Evolutionary conservation across 2,888 invertebrate genomes (phyloP), one percentile per base, ranked within the genome.

Genomic region (Drosophila pseudotalamancana): DNA sequence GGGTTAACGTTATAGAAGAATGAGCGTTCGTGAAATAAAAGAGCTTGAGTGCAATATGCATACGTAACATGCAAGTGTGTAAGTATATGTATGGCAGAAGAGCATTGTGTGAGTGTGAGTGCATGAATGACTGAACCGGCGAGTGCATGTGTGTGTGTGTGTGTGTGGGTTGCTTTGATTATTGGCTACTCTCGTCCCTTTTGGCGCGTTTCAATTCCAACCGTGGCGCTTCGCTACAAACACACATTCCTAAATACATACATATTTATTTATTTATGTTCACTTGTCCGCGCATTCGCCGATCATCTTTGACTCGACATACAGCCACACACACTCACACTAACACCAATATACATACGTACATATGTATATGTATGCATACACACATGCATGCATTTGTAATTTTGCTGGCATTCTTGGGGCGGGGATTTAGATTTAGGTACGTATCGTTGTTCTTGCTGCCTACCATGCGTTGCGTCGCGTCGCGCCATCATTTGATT

Each of bases 381-480:
- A 37, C 29, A 19, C n/a, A 45, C 6, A 23, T 40, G 16, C n/a
- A 37, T 32, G 25, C 67, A 68, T 51, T 51, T 72, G 56, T 55
- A 50, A 54, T 62, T 74, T 63, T 45, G 64, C 66, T 67, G 65
- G 73, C 61, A 77, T 78, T 75, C 75, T 77, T 75, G 53, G 62
- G 72, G 46, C 72, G 53, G 62, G 68, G 40, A 68, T 69, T 74
- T 72, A 67, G 59, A 78, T 72, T 72, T 70, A 64, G 72, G 69
- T 61, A 67, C 37, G 61, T 45, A 56, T 49, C 45, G 59, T 40
- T 49, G 56, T 53, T 69, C 50, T 63, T 11, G 19, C n/a, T 42
- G 42, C 27, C 43, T 29, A 18, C 27, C 43, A 27, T 46, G 50
- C 34, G 46, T 35, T 51, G 61, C 65, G 46, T 39, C 45, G 54